Percentiles rank a stretch among this genome's conserved stretches.
These are phyloP conservation scores for Tiphia femorata DNA, from an alignment of 2,888 invertebrate genomes.

Conservation along the genomic window DNA sequence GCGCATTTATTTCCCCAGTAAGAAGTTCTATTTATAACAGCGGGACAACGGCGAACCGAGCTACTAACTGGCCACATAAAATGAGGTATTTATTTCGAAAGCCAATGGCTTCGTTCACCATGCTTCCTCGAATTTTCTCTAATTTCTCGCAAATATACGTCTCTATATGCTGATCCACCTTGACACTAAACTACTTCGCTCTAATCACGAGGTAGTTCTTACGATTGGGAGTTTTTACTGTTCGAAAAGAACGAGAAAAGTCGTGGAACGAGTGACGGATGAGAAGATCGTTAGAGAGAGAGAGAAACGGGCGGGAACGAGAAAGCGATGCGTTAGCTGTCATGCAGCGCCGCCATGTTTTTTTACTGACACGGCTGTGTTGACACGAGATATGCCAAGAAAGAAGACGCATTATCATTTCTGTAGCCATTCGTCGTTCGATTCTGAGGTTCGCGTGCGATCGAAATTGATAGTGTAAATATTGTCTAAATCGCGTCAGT, in stretches of 20 bases:
- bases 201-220: no score
- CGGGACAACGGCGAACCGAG: background rate
- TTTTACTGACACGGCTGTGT: slow-evolving; percentile 14
- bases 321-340: slow-evolving; percentile 24
- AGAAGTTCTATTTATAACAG: no score
- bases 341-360: slow-evolving; percentile 41
- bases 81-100: slow-evolving; percentile 37
- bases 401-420: no score
- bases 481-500: no score
- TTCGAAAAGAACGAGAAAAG: no score
- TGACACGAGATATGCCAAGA: background rate
- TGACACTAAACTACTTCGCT: background rate
- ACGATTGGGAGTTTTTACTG: no score
- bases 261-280: background rate
- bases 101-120: slow-evolving; percentile 13
- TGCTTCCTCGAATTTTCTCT: slow-evolving; percentile 8
- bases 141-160: background rate
- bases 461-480: no score
- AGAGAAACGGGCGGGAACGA: slow-evolving; percentile 23
- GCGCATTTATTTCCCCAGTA: no score
- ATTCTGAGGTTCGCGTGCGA: no score
- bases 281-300: background rate
- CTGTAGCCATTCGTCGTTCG: no score
- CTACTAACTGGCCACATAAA: slow-evolving; percentile 13
- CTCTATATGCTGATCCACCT: background rate